A percentile compares a stretch with the other conserved stretches of the same genome.
phyloP scores from a whole-genome alignment of 1,140 invertebrate genomes.

The Paraescarpia echinospica region DNA sequence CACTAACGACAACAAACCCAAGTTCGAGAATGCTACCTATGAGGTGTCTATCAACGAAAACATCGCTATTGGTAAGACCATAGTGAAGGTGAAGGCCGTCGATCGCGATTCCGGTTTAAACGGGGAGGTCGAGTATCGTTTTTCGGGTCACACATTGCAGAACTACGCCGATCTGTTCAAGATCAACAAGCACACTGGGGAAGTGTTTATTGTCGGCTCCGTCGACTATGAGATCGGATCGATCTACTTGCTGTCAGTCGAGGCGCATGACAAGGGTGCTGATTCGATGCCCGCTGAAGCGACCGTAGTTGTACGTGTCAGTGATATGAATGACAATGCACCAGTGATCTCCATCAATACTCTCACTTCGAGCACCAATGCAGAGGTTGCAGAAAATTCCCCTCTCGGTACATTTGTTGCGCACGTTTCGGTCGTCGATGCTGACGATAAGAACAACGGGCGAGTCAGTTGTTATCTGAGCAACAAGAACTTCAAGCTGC shows the following conservation, averaged over 20 bases:
- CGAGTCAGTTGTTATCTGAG: constrained; percentile 22
- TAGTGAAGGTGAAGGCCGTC: constrained; percentile 74
- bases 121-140: constrained; percentile 71
- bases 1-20: constrained; percentile 53
- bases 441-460: constrained; percentile 21
- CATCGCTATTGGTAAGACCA: constrained; percentile 79
- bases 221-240: constrained; percentile 26
- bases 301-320: constrained; percentile 59
- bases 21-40: constrained; percentile 57
- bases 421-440: constrained; percentile 23
- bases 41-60: constrained; percentile 78
- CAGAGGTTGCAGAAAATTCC: constrained; percentile 25
- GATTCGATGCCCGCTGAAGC: constrained; percentile 20
- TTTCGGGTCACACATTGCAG: constrained; percentile 58
- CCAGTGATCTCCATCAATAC: constrained; percentile 29
- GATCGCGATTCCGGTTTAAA: constrained; percentile 51
- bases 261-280: constrained; percentile 25
- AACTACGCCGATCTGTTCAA: constrained; percentile 19
- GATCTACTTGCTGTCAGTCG: constrained; percentile 23
- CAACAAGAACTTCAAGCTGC: constrained; percentile 23
- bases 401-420: constrained; percentile 28
- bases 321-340: constrained; percentile 60
- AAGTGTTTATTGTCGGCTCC: constrained; percentile 7
- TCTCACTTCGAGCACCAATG: neutral
- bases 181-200: constrained; percentile 24